phyloP scores from a whole-genome alignment of 2,797 vertebrate species.

The Alfaro cultratus region DNA sequence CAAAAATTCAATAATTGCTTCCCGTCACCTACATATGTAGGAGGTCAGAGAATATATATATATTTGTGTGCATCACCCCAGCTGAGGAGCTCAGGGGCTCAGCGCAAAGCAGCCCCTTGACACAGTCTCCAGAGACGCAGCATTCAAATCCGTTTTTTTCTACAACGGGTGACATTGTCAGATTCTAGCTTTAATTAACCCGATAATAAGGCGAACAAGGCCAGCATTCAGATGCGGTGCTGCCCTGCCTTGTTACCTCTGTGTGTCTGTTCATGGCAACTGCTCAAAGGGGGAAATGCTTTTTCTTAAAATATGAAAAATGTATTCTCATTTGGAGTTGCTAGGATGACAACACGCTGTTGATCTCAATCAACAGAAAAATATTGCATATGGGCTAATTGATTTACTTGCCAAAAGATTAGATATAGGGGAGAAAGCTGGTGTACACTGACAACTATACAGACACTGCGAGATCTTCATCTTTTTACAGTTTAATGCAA shows the following conservation, averaged over 20 bases:
- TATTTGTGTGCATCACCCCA: slow-evolving; percentile 26
- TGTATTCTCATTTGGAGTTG: not conserved
- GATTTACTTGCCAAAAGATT: slow-evolving; percentile 53
- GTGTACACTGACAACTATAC: not conserved
- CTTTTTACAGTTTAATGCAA: not conserved
- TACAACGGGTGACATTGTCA: slow-evolving; percentile 99
- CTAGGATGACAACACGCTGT: slow-evolving; percentile 4
- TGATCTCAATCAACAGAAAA: slow-evolving; percentile 57
- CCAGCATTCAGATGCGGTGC: slow-evolving; percentile 87
- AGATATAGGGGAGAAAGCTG: slow-evolving; percentile 16
- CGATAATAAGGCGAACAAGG: slow-evolving; percentile 98
- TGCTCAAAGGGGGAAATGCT: slow-evolving; percentile 34
- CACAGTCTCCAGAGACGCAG: slow-evolving; percentile 95
- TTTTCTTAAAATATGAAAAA: slow-evolving; percentile 4
- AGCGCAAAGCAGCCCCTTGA: slow-evolving; percentile 93
- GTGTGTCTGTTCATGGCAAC: slow-evolving; percentile 56
- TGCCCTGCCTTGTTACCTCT: slow-evolving; percentile 82
- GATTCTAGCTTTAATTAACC: slow-evolving; percentile 99
- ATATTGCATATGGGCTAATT: slow-evolving; percentile 53
- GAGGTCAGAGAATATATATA: slow-evolving; percentile 47
- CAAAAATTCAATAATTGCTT: slow-evolving; percentile 88
- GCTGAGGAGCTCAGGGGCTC: slow-evolving; percentile 74
- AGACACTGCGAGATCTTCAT: not conserved
- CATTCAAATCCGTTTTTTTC: slow-evolving; percentile 97
- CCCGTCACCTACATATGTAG: slow-evolving; percentile 78